Base-by-base conservation (phyloP, 1,140 invertebrate species). In the Monochamus saltuarius region DNA sequence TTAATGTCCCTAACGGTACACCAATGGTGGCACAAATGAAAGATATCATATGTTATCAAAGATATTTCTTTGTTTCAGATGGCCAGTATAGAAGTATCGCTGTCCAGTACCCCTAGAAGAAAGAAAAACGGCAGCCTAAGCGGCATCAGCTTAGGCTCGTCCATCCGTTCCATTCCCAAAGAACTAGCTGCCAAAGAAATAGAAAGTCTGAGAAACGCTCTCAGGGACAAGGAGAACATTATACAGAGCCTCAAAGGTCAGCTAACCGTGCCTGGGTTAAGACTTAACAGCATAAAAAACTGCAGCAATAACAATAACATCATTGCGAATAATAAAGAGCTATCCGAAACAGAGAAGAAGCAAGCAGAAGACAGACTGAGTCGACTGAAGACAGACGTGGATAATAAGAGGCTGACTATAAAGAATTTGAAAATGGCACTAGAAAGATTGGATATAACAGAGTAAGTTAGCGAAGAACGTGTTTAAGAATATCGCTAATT, bases 21-120 rank as follows among this genome's bases (percentile, higher is more conserved):
- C n/a, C n/a, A n/a, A n/a, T n/a, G n/a, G n/a, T n/a, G n/a, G n/a
- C n/a, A n/a, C 22, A 29, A 29, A 3, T 29, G 6, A 2, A 29
- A 6, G 22, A 29, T 29, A 3, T 29, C 6, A 6, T 2, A 2
- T 29, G 6, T 29, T 29, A 29, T 29, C 22, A 29, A 29, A 40
- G 14, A 40, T 14, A 46, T 53, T 55, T 39, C 45, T 45, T 54
- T 55, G 19, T 79, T 79, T 19, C 71, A 91, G 90, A 92, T 92
- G 90, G 89, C 90, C 34, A 91, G 84, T 65, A 91, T 92, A 63
- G 89, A 91, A 74, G 89, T 91, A 43, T 92, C 90, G 0, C 76
- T 92, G 57, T 89, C 84, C 9, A 83, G 81, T 16, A 86, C 86
- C 17, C 83, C 83, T 42, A 81, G 83, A 74, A 81, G 72, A 75